These are phyloP conservation scores for Cavia porcellus DNA, from an alignment of 2,113 vertebrate species.

Conservation along the genomic window DNA sequence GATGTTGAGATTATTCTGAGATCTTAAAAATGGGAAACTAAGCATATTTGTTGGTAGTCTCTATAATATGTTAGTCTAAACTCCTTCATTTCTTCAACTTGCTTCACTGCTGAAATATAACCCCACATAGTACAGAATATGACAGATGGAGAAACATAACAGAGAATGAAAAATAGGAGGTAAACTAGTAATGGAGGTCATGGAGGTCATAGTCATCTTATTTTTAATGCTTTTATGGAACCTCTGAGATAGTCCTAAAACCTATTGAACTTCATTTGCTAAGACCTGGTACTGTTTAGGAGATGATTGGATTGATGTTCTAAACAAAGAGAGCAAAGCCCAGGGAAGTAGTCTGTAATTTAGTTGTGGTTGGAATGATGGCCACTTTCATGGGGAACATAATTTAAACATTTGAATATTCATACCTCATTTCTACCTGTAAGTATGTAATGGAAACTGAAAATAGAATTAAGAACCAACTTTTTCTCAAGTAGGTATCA, in stretches of 20 bases:
- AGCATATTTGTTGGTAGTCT: neutral
- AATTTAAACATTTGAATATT: constrained; percentile 35
- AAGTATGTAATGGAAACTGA: constrained; percentile 28
- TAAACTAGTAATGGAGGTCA: neutral
- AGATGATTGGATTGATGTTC: neutral
- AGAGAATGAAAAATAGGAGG: neutral
- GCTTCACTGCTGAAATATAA: neutral
- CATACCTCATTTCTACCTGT: neutral
- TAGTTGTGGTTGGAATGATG: neutral
- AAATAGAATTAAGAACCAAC: constrained; percentile 1
- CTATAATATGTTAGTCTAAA: neutral
- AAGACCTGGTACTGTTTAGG: neutral
- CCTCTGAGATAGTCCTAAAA: neutral
- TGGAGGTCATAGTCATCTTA: neutral
- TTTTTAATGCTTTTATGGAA: neutral
- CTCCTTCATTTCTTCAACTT: neutral
- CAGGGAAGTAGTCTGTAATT: too few species aligned
- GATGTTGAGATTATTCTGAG: neutral
- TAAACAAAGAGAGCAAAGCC: neutral
- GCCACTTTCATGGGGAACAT: neutral
- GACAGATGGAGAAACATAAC: neutral
- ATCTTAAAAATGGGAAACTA: neutral
- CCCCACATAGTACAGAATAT: neutral
- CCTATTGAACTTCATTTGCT: neutral
- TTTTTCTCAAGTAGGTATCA: neutral